Conservation (phyloP, 1,140 invertebrate genomes). For the Condylostylus longicornis region DNA sequence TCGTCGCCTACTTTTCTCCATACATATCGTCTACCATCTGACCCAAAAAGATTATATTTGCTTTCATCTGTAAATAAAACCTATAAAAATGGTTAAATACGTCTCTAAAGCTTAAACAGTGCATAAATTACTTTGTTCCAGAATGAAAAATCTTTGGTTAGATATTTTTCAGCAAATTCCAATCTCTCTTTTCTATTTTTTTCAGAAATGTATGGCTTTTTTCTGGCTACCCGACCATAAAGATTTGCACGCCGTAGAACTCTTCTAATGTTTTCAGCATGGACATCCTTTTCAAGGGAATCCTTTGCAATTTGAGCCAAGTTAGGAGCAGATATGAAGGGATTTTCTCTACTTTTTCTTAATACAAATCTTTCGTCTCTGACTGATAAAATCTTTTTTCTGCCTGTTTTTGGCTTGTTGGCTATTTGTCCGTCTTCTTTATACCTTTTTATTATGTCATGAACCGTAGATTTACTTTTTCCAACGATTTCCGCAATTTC, state of each 20-base stretch:
- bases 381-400: conserved; percentile 1
- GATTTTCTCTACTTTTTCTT: neutral
- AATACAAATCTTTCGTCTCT: conserved; percentile 2
- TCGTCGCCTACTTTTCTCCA: conserved; percentile 2
- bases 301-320: neutral
- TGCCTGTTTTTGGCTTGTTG: conserved; percentile 1
- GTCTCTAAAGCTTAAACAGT: too few relatives aligned
- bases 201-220: conserved; percentile 2
- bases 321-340: conserved; percentile 1
- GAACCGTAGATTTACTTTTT: conserved; percentile 1
- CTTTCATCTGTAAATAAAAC: conserved; percentile 4
- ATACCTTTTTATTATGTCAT: conserved; percentile 4
- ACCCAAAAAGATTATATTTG: conserved; percentile 8
- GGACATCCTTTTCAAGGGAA: conserved; percentile 1
- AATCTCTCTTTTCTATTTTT: conserved; percentile 5
- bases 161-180: conserved; percentile 10
- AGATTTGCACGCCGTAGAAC: too few relatives aligned
- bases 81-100: too few relatives aligned
- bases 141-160: conserved; percentile 3
- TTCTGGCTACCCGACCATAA: conserved; percentile 4
- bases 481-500: conserved; percentile 4
- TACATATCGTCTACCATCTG: conserved; percentile 6
- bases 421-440: conserved; percentile 3
- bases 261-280: conserved; percentile 4
- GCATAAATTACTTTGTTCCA: too few relatives aligned